phyloP scores from a whole-genome alignment of 2,113 vertebrate genomes.

The Heterotilapia buettikoferi region DNA sequence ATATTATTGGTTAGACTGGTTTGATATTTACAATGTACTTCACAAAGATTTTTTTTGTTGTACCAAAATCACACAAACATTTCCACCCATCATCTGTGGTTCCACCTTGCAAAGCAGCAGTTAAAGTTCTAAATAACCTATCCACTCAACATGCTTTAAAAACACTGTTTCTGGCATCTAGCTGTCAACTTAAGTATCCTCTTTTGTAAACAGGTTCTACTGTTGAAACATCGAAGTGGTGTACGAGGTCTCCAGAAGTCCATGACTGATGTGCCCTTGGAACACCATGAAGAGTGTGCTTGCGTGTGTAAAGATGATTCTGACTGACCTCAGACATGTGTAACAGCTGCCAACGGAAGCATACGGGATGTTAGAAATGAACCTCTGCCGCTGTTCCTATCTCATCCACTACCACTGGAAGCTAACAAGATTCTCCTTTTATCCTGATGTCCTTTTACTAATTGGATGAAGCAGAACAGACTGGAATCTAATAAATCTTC shows the following conservation, averaged over 20 bases:
- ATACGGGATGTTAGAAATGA: constrained; percentile 7
- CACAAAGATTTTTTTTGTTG: neutral
- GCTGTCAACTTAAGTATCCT: neutral
- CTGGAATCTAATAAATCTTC: constrained; percentile 65
- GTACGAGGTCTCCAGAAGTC: constrained; percentile 85
- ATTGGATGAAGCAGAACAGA: constrained; percentile 57
- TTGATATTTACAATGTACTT: rapidly evolving
- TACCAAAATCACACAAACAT: neutral
- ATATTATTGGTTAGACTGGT: neutral
- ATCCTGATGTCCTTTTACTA: constrained; percentile 69
- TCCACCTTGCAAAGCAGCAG: neutral
- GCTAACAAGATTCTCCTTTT: constrained; percentile 65
- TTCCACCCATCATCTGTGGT: neutral
- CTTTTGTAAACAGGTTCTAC: constrained; percentile 78
- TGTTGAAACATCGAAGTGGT: constrained; percentile 84
- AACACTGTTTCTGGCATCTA: neutral
- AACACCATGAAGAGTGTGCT: constrained; percentile 94
- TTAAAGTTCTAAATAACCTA: neutral
- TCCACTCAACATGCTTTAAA: neutral
- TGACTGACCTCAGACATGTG: constrained; percentile 69
- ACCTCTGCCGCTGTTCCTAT: constrained; percentile 25
- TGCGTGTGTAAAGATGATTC: constrained; percentile 87
- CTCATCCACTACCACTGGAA: constrained; percentile 31
- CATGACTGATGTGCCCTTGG: constrained; percentile 88
- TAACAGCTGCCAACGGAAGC: constrained; percentile 13